Conservation (phyloP, 2,888 invertebrate species). For the Eupithecia subumbrata region DNA sequence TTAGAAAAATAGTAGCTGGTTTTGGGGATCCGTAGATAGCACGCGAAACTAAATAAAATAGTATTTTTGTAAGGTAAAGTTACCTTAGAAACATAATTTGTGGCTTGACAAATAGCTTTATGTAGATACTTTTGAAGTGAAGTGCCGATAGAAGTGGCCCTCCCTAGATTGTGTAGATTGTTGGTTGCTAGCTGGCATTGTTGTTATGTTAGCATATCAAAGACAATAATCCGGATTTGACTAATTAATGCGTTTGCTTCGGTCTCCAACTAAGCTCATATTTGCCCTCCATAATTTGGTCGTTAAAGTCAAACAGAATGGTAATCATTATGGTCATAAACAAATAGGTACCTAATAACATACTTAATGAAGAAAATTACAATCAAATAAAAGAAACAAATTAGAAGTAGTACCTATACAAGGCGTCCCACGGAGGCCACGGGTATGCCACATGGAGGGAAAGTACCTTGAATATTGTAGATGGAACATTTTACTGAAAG, state of each 20-base stretch:
- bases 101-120: no score
- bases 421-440: no score
- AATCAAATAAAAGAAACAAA: no score
- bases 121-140: no score
- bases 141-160: slow-evolving; percentile 50
- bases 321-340: not conserved
- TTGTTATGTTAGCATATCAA: not conserved
- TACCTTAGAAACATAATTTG: no score
- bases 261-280: not conserved
- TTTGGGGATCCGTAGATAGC: not conserved
- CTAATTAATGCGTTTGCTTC: not conserved
- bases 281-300: slow-evolving; percentile 3
- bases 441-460: no score
- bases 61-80: not conserved
- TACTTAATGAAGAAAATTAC: no score
- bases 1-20: no score
- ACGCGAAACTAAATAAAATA: not conserved
- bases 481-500: no score
- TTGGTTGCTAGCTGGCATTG: slow-evolving; percentile 11
- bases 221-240: not conserved
- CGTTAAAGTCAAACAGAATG: not conserved
- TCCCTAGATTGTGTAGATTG: slow-evolving; percentile 47
- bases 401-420: no score
- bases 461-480: no score
- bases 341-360: not conserved